phyloP scores from a whole-genome alignment of 2,888 invertebrate species.

The Eupithecia subumbrata region DNA sequence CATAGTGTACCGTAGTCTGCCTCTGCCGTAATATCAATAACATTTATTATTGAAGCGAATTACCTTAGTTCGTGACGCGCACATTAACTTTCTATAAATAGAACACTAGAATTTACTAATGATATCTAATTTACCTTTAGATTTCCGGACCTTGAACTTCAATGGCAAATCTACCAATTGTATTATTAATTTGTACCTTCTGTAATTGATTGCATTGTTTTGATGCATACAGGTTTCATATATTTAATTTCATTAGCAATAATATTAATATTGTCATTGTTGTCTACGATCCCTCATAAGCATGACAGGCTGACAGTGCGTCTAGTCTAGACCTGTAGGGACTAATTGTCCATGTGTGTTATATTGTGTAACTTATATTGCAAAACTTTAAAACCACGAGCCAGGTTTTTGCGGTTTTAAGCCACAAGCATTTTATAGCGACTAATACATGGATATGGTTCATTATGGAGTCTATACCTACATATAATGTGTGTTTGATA shows the following conservation, averaged over 20 bases:
- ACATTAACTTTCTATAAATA: constrained; percentile 15
- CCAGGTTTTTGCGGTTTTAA: neutral
- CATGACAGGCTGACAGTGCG: neutral
- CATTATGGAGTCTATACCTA: neutral
- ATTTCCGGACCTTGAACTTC: neutral
- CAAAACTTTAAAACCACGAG: neutral
- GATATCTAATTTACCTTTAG: neutral
- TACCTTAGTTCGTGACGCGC: constrained; percentile 15
- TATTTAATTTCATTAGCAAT: constrained; percentile 12
- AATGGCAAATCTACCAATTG: neutral
- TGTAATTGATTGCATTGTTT: constrained; percentile 11
- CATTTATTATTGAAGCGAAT: constrained; percentile 24
- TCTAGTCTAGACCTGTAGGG: neutral
- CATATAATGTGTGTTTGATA: neutral
- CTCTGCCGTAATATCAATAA: constrained; percentile 27
- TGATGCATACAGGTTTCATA: neutral
- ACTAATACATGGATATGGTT: neutral
- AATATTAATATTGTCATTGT: constrained; percentile 28
- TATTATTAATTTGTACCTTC: neutral
- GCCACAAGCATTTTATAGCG: neutral
- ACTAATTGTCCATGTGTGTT: constrained; percentile 9
- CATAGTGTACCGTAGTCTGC: constrained; percentile 24
- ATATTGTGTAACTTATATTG: constrained; percentile 11
- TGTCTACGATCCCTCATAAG: constrained; percentile 24
- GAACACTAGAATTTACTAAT: neutral